Conservation (phyloP, 2,113 vertebrate genomes). For the Cathartes aura region DNA sequence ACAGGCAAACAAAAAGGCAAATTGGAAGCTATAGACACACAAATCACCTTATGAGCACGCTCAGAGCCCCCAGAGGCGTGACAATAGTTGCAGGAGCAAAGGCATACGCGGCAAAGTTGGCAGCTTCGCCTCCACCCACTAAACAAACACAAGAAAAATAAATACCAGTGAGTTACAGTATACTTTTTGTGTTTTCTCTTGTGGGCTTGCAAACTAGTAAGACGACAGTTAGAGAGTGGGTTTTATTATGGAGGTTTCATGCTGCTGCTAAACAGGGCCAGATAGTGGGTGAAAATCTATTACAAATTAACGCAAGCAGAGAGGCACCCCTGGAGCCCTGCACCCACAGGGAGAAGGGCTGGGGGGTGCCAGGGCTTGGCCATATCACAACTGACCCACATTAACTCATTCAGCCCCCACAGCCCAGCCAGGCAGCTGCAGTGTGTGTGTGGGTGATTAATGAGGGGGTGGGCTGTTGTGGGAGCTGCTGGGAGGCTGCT, state of each 20-base stretch:
- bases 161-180: neutral
- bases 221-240: neutral
- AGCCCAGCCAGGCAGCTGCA: neutral
- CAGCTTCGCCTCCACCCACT: slow-evolving; percentile 94
- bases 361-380: neutral
- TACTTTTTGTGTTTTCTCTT: neutral
- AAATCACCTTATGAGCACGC: slow-evolving; percentile 93
- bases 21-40: neutral
- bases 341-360: neutral
- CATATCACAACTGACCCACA: neutral
- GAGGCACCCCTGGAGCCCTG: neutral
- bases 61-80: slow-evolving; percentile 92
- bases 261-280: neutral
- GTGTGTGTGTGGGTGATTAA: neutral
- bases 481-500: neutral
- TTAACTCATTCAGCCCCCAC: neutral
- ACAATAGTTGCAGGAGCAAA: slow-evolving; percentile 94
- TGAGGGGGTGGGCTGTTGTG: neutral
- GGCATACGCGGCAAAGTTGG: slow-evolving; percentile 94
- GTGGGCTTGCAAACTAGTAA: neutral
- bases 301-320: neutral
- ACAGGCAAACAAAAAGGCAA: neutral
- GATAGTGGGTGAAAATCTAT: accelerated
- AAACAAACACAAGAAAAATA: slow-evolving; percentile 51
- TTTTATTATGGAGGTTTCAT: neutral